These are phyloP conservation scores for Rhopilema esculentum DNA, from an alignment of 30 jellyfish, hydroid and myxozoan species.

Conservation along the genomic window DNA sequence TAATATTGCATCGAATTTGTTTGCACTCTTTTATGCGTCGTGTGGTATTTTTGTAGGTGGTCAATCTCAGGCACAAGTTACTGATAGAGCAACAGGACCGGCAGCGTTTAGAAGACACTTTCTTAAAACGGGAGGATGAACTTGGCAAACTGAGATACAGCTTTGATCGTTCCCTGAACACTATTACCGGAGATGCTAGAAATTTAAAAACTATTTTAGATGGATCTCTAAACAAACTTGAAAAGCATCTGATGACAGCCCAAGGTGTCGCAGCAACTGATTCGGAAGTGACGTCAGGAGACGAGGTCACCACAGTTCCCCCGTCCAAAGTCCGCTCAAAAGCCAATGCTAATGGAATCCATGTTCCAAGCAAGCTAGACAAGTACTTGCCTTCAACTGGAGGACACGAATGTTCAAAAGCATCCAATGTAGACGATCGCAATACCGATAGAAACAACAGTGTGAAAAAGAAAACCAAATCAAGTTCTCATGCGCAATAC, in stretches of 20 bases:
- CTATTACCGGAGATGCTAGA: slow-evolving; percentile 83
- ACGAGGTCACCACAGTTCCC: slow-evolving; percentile 12
- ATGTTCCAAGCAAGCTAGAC: slow-evolving; percentile 53
- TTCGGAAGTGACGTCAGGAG: slow-evolving; percentile 80
- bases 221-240: slow-evolving; percentile 86
- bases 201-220: slow-evolving; percentile 82
- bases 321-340: slow-evolving; percentile 14
- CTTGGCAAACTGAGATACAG: slow-evolving; percentile 74
- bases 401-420: background rate
- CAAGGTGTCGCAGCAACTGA: slow-evolving; percentile 73
- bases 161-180: slow-evolving; percentile 88
- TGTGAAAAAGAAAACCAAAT: background rate
- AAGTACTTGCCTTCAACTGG: slow-evolving; percentile 39
- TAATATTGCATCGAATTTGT: too few species aligned
- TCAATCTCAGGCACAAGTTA: slow-evolving; percentile 40
- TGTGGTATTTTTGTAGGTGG: slow-evolving; percentile 21
- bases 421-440: background rate
- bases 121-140: slow-evolving; percentile 78
- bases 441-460: background rate
- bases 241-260: slow-evolving; percentile 69
- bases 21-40: too few species aligned
- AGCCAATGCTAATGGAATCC: background rate
- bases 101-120: slow-evolving; percentile 78
- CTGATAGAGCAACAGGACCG: slow-evolving; percentile 73
- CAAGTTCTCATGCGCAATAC: background rate